Base-by-base conservation (phyloP, 1,140 invertebrate species). In the Saccostrea echinata region DNA sequence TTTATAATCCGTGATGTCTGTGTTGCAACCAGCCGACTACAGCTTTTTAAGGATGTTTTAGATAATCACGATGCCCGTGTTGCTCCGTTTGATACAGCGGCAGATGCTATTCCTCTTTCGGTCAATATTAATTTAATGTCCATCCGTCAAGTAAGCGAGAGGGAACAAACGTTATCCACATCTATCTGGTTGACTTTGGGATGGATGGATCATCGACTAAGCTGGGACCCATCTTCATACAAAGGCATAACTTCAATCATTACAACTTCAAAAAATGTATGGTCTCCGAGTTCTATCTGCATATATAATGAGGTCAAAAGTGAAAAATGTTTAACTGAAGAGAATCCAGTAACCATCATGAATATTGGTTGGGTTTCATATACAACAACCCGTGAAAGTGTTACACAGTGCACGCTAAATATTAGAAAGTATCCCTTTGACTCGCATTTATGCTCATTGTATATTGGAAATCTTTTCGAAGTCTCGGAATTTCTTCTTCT, bases 361-460 rank as follows among this genome's bases (percentile, higher is more conserved):
- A 43, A 18, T 80, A 80, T 8, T 30, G 76, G 76, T 9, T 43
- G 30, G 18, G 76, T 80, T 30, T 12, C 27, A 18, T 80, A 80
- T 80, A 16, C 30, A 11, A 21, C 27, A 13, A 30, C 27, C n/a
- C 16, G 30, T 6, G 76, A 80, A 80, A 80, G 27, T 30, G 35
- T 43, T 21, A 80, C 76, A 80, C 76, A 43, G 35, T 80, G 76
- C 76, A 43, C 21, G 13, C 8, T 80, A 30, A 55, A 64, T 57
- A 85, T 85, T 11, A 18, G 27, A 64, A 85, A 85, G 27, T 87
- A 84, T 51, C 86, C 86, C n/a, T 87, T 84, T 84, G 86, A 87
- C 61, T 57, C 27, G 18, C 86, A 87, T 35, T 51, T 61, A 4
- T 87, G 86, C 83, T 53, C 35, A 27, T 52, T 87, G 24, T 24